These are phyloP conservation scores for Ommatoiulus sabulosus DNA, from an alignment of 2,888 invertebrate genomes.

Conservation along the genomic window DNA sequence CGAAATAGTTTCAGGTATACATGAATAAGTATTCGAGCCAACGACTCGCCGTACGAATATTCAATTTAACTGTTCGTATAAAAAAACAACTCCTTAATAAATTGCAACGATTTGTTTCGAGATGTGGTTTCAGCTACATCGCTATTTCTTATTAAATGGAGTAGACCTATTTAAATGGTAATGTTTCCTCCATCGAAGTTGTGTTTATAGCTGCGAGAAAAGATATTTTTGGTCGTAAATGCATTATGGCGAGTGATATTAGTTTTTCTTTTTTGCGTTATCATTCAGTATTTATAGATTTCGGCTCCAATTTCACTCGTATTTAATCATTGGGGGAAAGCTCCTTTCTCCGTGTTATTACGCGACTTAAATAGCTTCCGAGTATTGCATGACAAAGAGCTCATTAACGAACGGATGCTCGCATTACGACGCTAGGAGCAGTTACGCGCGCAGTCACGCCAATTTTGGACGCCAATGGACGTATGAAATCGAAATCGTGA, in stretches of 20 bases:
- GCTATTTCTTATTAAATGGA: conserved; percentile 18
- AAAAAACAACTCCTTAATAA: not conserved
- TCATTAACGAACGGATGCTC: not conserved
- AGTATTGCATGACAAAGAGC: conserved; percentile 31
- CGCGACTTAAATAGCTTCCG: conserved; percentile 13
- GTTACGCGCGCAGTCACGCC: not conserved
- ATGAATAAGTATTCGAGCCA: not conserved
- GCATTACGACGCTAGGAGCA: not conserved
- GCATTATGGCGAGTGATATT: too few species aligned
- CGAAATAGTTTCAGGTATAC: not conserved
- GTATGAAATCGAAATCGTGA: too few species aligned
- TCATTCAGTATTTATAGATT: not conserved
- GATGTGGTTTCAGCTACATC: conserved; percentile 11
- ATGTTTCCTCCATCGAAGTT: not conserved
- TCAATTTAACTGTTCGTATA: not conserved
- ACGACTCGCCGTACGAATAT: not conserved
- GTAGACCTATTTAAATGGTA: conserved; percentile 3
- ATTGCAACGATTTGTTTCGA: not conserved
- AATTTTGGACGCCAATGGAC: not conserved
- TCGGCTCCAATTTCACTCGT: not conserved
- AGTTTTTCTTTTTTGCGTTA: too few species aligned
- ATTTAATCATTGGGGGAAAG: conserved; percentile 12
- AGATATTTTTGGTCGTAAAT: not conserved
- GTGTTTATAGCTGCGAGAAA: not conserved
- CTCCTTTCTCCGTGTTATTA: not conserved